These are phyloP conservation scores for Drosophila littoralis DNA, from an alignment of 1,140 invertebrate genomes.

Conservation along the genomic window DNA sequence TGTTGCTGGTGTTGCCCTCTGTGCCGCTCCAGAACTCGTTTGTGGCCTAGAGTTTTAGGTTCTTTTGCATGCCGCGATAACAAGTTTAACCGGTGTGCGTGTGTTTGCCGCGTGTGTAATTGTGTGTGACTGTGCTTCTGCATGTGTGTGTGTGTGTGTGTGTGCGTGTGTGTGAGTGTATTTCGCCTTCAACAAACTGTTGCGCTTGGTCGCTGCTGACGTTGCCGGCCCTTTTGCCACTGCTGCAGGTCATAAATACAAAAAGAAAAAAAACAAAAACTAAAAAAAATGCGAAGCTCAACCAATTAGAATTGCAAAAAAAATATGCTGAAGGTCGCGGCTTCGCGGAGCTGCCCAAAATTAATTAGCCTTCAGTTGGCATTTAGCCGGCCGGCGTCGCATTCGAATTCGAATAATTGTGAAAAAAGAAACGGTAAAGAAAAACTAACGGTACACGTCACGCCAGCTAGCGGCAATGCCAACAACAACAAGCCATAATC, in stretches of 20 bases:
- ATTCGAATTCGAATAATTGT: slow-evolving; percentile 21
- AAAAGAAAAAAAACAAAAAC: not conserved
- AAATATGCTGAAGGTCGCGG: slow-evolving; percentile 55
- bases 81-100: slow-evolving; percentile 80
- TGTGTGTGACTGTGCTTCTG: slow-evolving; percentile 37
- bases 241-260: slow-evolving; percentile 54
- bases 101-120: slow-evolving; percentile 56
- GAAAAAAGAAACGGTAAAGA: slow-evolving; percentile 11
- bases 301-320: slow-evolving; percentile 65
- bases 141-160: slow-evolving; percentile 30
- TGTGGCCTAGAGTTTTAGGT: slow-evolving; percentile 68
- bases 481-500: slow-evolving; percentile 26
- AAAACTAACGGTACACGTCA: slow-evolving; percentile 42
- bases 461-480: slow-evolving; percentile 1
- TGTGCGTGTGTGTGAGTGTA: slow-evolving; percentile 39
- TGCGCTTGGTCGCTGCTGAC: slow-evolving; percentile 63
- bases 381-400: slow-evolving; percentile 60
- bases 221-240: slow-evolving; percentile 46
- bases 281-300: slow-evolving; percentile 22
- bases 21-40: slow-evolving; percentile 75
- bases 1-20: slow-evolving; percentile 44
- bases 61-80: slow-evolving; percentile 78
- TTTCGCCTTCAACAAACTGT: slow-evolving; percentile 77
- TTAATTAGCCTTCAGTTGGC: slow-evolving; percentile 25
- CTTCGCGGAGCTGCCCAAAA: slow-evolving; percentile 21